Percentiles rank a stretch among this genome's conserved stretches.
Evolutionary conservation across 2,113 vertebrate genomes (phyloP).

Genomic region (Indri indri): DNA sequence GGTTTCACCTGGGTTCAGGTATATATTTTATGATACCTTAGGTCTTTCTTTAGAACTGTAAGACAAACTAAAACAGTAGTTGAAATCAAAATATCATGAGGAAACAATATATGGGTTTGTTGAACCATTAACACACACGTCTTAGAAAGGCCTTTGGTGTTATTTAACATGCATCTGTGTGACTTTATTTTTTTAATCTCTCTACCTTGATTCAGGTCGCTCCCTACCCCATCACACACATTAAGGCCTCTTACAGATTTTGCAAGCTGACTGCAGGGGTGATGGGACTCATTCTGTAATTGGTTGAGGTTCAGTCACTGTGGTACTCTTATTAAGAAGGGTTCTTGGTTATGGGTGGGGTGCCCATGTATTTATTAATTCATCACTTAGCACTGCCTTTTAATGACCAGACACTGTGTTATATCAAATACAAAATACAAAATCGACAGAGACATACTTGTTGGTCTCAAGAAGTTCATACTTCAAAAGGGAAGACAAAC

Average conservation of each 20-base stretch:
- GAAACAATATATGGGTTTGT: background rate
- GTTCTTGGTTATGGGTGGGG: background rate
- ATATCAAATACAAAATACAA: background rate
- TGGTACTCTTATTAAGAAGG: background rate
- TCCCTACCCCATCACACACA: accelerated
- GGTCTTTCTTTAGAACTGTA: background rate
- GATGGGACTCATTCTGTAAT: background rate
- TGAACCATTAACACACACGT: background rate
- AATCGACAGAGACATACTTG: background rate
- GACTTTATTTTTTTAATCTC: background rate
- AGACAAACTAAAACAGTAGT: background rate
- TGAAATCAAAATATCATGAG: background rate
- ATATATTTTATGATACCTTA: background rate
- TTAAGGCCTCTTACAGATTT: background rate
- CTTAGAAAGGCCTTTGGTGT: background rate
- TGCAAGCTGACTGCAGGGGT: background rate
- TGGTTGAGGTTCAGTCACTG: background rate
- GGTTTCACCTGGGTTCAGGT: background rate
- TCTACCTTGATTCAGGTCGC: background rate
- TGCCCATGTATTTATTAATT: background rate
- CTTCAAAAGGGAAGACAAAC: background rate
- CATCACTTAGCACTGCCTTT: background rate
- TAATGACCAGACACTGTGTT: background rate
- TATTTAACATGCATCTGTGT: background rate
- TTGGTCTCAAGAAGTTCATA: background rate